Evolutionary conservation across 2,113 vertebrate genomes (phyloP), one percentile per base, ranked within the genome.

Genomic region (Thamnaconus septentrionalis): DNA sequence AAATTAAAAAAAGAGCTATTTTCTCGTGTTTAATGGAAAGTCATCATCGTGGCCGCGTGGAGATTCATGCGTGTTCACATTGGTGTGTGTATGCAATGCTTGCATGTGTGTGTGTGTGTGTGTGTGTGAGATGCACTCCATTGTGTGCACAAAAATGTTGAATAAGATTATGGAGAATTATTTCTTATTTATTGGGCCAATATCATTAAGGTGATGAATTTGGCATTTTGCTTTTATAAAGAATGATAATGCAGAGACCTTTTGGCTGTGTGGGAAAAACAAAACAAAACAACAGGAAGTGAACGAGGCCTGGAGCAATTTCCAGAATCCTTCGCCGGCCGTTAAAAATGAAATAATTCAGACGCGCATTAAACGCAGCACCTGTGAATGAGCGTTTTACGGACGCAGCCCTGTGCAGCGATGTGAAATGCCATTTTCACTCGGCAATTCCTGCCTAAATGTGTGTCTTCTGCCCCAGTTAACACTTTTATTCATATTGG

Each of bases 1-100:
- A 87, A 84, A 90, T 90, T 85, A 83, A 80, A 91, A 91, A 78
- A 56, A 78, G 74, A 80, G 59, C 78, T 88, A 75, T 76, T 58
- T 50, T 54, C 59, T 41, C 73, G 81, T 8, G 53, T 71, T 63
- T 84, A 76, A 85, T 75, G 59, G 71, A 80, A 57, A 31, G n/a
- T 61, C 41, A 55, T 57, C 56, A 9, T 61, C 48, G 53, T 42
- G 18, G 18, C 18, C 18, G 18, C 18, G 18, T 31, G 18, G 18
- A 31, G 53, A 66, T 70, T 64, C 53, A 51, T 54, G 60, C 50
- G 65, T 59, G 61, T 75, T 71, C 49, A 63, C 53, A 39, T 59
- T 64, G 53, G 12, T 54, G 45, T 50, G 18, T 31, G 18, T 2
- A 31, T 31, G 18, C 18, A 31, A 31, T 59, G 41, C 40, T 53